Evolutionary conservation across 2,797 vertebrate species (phyloP), one percentile per base, ranked within the genome.

Genomic region (Crenuchus spilurus): DNA sequence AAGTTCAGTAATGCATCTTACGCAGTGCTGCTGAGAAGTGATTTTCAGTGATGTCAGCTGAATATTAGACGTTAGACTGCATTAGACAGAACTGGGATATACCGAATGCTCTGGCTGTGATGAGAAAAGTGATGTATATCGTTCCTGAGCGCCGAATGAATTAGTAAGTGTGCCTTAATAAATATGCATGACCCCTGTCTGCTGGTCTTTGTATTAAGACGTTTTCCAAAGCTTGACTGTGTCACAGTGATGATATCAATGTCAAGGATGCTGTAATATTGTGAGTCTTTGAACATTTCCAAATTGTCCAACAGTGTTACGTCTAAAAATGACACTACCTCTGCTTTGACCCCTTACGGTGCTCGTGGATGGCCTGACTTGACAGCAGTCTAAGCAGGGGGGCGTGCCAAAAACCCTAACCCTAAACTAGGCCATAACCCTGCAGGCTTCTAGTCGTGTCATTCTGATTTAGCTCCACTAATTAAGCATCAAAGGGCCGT

Each of bases 401-500:
- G 52, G 18, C 57, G 22, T 63, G 63, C 68, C 63, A 77, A 69
- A n/a, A 77, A 63, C 61, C 70, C 48, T 75, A 75, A 71, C 65
- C 67, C 73, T 70, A 78, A 79, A 74, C 76, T 78, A 79, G 80
- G 70, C 72, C 72, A 75, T 67, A 70, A 75, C 72, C 82, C 82
- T 74, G 57, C 70, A 74, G 75, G 80, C 82, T 71, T 57, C 68
- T 83, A 75, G 70, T 75, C 73, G 66, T 83, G 77, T 83, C 82
- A 81, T 75, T 81, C 51, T 80, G 78, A 82, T 80, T 84, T 80
- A 77, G 62, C 46, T 55, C 57, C 62, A 48, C 77, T 78, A 80
- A 84, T 80, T 83, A 73, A 74, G 67, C 73, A 78, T 74, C 75
- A 65, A 73, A 72, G 78, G 77, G 69, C 31, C 54, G 72, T 82